Evolutionary conservation across 30 jellyfish, hydroid and myxozoan genomes (phyloP).

Genomic region (Aurelia aurita): DNA sequence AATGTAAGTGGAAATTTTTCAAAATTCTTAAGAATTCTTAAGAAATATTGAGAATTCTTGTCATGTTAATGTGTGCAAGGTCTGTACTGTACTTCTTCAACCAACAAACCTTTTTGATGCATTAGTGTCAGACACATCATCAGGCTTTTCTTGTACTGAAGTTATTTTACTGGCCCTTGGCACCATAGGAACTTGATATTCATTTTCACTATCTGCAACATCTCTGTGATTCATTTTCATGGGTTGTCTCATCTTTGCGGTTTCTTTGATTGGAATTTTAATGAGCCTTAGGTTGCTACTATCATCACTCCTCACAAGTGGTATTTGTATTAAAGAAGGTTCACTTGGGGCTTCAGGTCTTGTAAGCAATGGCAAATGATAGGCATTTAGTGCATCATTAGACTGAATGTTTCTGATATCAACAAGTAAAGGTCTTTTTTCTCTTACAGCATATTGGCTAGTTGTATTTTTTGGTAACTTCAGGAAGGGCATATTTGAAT

Average conservation of each 20-base stretch:
- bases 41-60: no score
- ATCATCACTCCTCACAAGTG: conserved; percentile 8
- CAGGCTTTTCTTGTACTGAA: not conserved
- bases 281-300: not conserved
- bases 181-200: not conserved
- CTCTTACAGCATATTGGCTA: not conserved
- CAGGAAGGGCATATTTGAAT: not conserved
- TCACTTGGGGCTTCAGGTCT: not conserved
- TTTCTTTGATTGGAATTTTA: not conserved
- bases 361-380: not conserved
- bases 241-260: not conserved
- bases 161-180: not conserved
- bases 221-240: not conserved
- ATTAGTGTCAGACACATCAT: not conserved
- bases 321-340: not conserved
- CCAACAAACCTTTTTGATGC: not conserved
- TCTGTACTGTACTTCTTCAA: no score
- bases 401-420: not conserved
- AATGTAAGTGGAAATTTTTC: no score
- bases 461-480: not conserved
- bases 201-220: not conserved
- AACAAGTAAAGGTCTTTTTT: not conserved
- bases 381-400: not conserved
- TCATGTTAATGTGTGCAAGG: no score
- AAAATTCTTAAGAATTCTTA: no score